Percentiles rank a stretch among this genome's conserved stretches.
Conservation (phyloP, 2,888 invertebrate genomes). For the Ommatoiulus sabulosus region DNA sequence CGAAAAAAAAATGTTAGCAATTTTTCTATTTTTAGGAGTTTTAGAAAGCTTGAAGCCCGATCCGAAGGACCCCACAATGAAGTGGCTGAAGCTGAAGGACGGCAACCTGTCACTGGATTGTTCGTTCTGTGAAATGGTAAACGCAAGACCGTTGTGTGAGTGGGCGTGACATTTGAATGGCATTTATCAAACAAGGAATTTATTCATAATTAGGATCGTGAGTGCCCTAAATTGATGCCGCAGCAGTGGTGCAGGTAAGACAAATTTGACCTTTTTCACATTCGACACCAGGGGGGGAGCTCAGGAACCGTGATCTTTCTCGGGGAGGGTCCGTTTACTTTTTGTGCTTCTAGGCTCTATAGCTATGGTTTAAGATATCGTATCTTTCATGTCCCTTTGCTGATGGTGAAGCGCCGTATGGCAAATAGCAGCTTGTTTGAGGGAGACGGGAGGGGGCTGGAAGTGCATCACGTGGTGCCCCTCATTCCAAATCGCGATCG, state of each 20-base stretch:
- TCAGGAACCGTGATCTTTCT: not conserved
- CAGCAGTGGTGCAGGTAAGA: slow-evolving; percentile 37
- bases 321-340: not conserved
- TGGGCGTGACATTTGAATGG: not conserved
- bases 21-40: not conserved
- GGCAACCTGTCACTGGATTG: not conserved
- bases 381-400: too few relatives aligned
- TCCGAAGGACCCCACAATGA: not conserved
- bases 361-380: too few relatives aligned
- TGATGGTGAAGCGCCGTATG: too few relatives aligned
- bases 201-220: not conserved
- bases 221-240: not conserved
- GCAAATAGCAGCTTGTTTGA: too few relatives aligned
- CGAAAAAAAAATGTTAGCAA: too few relatives aligned
- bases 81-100: not conserved
- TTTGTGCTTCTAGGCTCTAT: not conserved
- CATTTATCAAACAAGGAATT: not conserved
- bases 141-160: not conserved
- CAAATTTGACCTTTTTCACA: not conserved
- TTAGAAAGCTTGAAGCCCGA: not conserved
- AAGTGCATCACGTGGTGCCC: too few relatives aligned
- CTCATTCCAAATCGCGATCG: too few relatives aligned
- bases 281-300: not conserved
- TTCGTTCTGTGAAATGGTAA: slow-evolving; percentile 46
- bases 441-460: too few relatives aligned